These are phyloP conservation scores for Platyrinchus mystaceus DNA, from an alignment of 2,797 vertebrate genomes.

Conservation along the genomic window DNA sequence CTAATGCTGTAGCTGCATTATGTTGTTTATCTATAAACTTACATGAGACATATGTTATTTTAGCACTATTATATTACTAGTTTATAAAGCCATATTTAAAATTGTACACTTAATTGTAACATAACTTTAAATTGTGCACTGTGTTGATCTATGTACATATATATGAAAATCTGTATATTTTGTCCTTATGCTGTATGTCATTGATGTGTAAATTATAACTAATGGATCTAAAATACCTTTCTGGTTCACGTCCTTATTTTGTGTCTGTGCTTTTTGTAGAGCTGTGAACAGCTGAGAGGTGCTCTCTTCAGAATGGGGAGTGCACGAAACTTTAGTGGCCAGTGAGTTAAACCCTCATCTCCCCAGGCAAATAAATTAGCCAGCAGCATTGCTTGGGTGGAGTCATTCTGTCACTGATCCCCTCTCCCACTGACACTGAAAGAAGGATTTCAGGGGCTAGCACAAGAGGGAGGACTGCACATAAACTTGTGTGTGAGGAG, in stretches of 20 bases:
- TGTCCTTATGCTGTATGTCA: constrained; percentile 77
- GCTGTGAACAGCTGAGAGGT: neutral
- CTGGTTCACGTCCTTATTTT: constrained; percentile 69
- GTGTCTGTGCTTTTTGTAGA: constrained; percentile 8
- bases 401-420: neutral
- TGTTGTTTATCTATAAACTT: constrained; percentile 62
- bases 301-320: neutral
- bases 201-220: constrained; percentile 82
- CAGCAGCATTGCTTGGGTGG: neutral
- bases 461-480: neutral
- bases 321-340: neutral
- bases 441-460: neutral
- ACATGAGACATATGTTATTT: constrained; percentile 49
- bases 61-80: constrained; percentile 77
- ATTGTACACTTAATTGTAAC: constrained; percentile 80
- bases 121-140: constrained; percentile 78
- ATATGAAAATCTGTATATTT: constrained; percentile 81
- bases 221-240: constrained; percentile 76
- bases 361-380: neutral
- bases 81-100: constrained; percentile 89
- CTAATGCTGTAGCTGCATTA: constrained; percentile 7
- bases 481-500: neutral
- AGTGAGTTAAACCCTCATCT: neutral
- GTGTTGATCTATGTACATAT: constrained; percentile 79
- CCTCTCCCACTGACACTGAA: neutral